phyloP scores from a whole-genome alignment of 2,113 vertebrate genomes.

The Toxotes jaculatrix region DNA sequence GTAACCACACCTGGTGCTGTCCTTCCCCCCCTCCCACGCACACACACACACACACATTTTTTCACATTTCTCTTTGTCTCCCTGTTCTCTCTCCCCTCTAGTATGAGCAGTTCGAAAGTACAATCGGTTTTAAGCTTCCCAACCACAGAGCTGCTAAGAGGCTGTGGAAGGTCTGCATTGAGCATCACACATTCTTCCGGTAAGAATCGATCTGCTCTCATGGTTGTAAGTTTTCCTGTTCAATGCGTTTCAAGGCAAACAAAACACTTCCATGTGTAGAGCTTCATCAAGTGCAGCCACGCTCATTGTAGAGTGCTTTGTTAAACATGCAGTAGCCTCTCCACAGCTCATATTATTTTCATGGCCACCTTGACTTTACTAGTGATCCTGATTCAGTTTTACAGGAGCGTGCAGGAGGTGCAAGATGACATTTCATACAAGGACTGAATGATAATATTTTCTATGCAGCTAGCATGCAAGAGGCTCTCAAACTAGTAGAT shows the following conservation, averaged over 20 bases:
- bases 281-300: not conserved
- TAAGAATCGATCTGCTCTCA: slow-evolving; percentile 66
- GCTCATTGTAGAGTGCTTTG: not conserved
- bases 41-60: not conserved
- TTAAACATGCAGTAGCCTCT: not conserved
- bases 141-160: slow-evolving; percentile 98
- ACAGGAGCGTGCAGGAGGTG: not conserved
- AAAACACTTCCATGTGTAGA: slow-evolving; percentile 3
- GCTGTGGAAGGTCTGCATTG: slow-evolving; percentile 99
- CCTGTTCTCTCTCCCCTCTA: slow-evolving; percentile 59
- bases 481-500: not conserved
- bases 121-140: slow-evolving; percentile 98
- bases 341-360: not conserved
- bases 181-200: slow-evolving; percentile 99
- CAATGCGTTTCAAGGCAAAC: not conserved
- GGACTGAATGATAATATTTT: not conserved
- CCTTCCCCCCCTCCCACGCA: not conserved
- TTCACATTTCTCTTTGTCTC: not conserved
- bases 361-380: not conserved
- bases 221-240: not conserved
- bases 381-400: not conserved
- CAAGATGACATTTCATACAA: no score
- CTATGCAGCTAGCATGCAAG: not conserved
- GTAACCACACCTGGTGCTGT: not conserved
- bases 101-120: slow-evolving; percentile 99